Base-by-base conservation (phyloP, 1,140 invertebrate genomes). In the Delia radicum region DNA sequence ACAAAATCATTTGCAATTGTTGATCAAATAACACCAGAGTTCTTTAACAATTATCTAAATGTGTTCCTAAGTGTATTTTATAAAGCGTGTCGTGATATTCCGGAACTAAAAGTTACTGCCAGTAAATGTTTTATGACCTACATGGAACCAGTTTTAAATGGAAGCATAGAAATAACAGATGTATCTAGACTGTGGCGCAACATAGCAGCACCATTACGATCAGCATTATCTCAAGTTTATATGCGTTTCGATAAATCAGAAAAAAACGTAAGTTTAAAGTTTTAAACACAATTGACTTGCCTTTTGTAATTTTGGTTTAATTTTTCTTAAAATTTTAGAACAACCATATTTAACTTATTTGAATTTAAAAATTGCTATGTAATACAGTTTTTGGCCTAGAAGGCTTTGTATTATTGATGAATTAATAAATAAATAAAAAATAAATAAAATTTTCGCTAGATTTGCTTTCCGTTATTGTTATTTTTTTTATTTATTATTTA, bases 1-100 rank as follows among this genome's bases (percentile, higher is more conserved):
- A 4, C 7, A 31, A 27, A 31, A 74, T n/a, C n/a, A n/a, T 12
- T 80, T 1, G 55, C 75, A 0, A 77, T 83, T 27, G 78, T 81
- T 26, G 31, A 81, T 5, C 73, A 79, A 6, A 55, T 85, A 55
- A 82, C 82, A 0, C 71, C 86, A 42, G 89, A 92, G 55, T 91
- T 96, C 80, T 96, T 95, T 81, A 87, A 88, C 76, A 92, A 92
- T 85, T 96, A 95, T 85, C 81, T 96, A 27, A 93, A 91, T 82
- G 87, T 94, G 18, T 93, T 96, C 81, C 85, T 96, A 0, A 93
- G 92, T 75, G 92, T 95, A 8, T 96, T 95, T 85, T 93, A 92
- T 79, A 88, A 92, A 79, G 92, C 91, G 28, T 96, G 94, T 85
- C 87, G 94, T 55, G 94, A 96, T 89, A 84, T 96, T 8, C 91